Percentiles rank a stretch among this genome's conserved stretches.
These are phyloP conservation scores for Spilarctia lutea DNA, from an alignment of 2,888 invertebrate species.

Conservation along the genomic window DNA sequence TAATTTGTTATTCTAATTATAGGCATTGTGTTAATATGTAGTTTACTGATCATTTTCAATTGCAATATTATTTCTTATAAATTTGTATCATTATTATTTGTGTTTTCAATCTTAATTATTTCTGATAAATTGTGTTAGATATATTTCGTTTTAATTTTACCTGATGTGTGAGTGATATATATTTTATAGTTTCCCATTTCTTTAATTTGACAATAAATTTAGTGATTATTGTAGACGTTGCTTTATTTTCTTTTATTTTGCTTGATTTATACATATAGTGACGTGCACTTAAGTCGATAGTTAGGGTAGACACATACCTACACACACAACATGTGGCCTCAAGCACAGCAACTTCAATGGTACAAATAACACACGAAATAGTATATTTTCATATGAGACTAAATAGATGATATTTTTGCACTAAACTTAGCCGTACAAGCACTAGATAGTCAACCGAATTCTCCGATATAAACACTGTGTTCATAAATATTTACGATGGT, in stretches of 20 bases:
- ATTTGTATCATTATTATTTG: constrained; percentile 52
- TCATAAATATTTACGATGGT: constrained; percentile 30
- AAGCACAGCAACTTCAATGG: constrained; percentile 65
- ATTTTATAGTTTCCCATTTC: constrained; percentile 35
- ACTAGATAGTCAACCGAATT: constrained; percentile 53
- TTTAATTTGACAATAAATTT: constrained; percentile 55
- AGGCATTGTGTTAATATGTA: constrained; percentile 41
- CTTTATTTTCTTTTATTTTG: constrained; percentile 35
- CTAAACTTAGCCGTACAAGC: constrained; percentile 70
- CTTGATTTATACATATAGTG: constrained; percentile 22
- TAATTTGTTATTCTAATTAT: constrained; percentile 52
- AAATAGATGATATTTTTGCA: constrained; percentile 80
- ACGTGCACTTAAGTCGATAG: constrained; percentile 24
- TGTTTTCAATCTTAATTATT: constrained; percentile 52
- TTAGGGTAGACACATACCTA: constrained; percentile 37
- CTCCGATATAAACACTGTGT: constrained; percentile 38
- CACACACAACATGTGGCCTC: constrained; percentile 60
- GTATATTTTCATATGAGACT: constrained; percentile 78
- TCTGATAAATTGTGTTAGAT: constrained; percentile 46
- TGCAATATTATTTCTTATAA: constrained; percentile 58
- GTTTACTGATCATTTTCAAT: constrained; percentile 56
- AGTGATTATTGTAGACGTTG: constrained; percentile 45
- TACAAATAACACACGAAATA: constrained; percentile 74
- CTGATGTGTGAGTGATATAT: constrained; percentile 44
- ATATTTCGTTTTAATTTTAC: constrained; percentile 40